Conservation (phyloP, 2,797 vertebrate genomes). For the Hapalemur alaotrensis region DNA sequence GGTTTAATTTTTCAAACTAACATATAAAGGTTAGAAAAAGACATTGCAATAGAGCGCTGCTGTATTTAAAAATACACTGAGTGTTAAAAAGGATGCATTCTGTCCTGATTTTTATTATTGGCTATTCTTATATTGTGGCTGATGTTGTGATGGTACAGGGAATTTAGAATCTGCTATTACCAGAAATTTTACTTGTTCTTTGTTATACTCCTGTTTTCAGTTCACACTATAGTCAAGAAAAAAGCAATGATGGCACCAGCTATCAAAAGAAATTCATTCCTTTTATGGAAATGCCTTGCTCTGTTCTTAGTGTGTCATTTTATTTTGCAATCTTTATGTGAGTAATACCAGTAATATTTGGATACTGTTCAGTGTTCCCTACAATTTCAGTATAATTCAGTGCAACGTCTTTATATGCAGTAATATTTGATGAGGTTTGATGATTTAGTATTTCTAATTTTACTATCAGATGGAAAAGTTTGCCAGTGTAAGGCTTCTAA, state of each 20-base stretch:
- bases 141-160: not conserved
- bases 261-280: not conserved
- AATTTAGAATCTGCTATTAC: not conserved
- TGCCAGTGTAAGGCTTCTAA: not conserved
- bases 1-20: not conserved
- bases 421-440: constrained; percentile 63
- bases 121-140: not conserved
- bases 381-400: constrained; percentile 44
- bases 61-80: not conserved
- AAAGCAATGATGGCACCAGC: not conserved
- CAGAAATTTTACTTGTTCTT: not conserved
- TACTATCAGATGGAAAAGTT: constrained; percentile 46
- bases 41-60: not conserved
- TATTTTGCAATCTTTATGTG: constrained; percentile 46
- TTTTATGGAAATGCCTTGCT: constrained; percentile 34
- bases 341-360: constrained; percentile 55
- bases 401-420: not conserved
- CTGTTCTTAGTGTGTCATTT: constrained; percentile 26
- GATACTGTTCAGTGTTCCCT: not conserved
- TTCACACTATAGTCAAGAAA: not conserved
- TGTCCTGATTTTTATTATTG: not conserved
- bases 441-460: constrained; percentile 66
- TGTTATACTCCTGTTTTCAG: not conserved
- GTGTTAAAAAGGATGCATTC: not conserved
- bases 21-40: not conserved